A percentile compares a stretch with the other conserved stretches of the same genome.
Evolutionary conservation across 1,140 invertebrate genomes (phyloP).

Genomic region (Reticulitermes speratus): DNA sequence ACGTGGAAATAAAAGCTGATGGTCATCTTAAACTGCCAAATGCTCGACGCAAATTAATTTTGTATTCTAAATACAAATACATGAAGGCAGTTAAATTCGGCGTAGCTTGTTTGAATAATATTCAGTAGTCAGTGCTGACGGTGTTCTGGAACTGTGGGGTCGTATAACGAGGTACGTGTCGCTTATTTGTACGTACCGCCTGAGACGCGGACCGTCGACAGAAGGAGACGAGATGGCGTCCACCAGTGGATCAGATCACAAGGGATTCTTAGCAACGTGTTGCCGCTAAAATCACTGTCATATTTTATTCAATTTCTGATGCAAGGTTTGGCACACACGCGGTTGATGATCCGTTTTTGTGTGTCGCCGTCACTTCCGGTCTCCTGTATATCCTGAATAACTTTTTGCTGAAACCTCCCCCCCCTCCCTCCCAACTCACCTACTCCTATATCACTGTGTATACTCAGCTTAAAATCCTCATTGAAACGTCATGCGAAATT

Average conservation of each 20-base stretch:
- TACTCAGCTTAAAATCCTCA: background rate
- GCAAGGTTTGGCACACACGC: background rate
- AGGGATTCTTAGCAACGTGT: background rate
- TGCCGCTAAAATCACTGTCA: background rate
- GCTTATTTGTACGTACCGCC: no score
- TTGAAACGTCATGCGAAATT: slow-evolving; percentile 15
- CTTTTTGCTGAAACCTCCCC: background rate
- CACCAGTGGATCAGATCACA: background rate
- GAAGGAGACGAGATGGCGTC: background rate
- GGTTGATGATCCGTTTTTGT: background rate
- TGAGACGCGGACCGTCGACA: no score
- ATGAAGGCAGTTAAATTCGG: no score
- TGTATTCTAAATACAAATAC: no score
- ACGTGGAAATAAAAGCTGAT: no score
- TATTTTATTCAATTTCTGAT: slow-evolving; percentile 6
- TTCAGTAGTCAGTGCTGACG: no score
- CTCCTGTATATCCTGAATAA: background rate
- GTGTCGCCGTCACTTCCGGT: background rate
- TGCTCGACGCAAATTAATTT: no score
- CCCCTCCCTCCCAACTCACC: background rate
- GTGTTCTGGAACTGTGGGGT: no score
- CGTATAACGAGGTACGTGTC: no score
- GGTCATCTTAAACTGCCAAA: no score
- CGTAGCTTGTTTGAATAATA: no score
- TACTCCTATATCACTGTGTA: background rate